phyloP scores from a whole-genome alignment of 2,888 invertebrate species.

The Xylophagus ater region DNA sequence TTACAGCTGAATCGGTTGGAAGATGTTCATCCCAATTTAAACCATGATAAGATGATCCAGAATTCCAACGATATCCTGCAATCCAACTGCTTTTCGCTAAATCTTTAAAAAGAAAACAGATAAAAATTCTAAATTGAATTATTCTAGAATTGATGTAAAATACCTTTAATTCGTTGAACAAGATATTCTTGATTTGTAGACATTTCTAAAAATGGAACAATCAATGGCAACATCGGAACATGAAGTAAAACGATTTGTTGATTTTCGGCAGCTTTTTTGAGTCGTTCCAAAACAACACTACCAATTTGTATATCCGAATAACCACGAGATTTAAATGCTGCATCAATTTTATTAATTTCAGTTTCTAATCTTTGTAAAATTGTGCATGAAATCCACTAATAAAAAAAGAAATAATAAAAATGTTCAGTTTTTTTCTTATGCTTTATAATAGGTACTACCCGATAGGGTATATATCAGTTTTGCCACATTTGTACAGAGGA shows the following conservation, averaged over 20 bases:
- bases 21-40: constrained; percentile 71
- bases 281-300: constrained; percentile 57
- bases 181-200: constrained; percentile 78
- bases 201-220: constrained; percentile 72
- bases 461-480: no score
- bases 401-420: constrained; percentile 21
- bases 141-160: background rate
- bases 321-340: constrained; percentile 57
- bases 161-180: constrained; percentile 59
- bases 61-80: constrained; percentile 80
- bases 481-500: no score
- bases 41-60: constrained; percentile 60
- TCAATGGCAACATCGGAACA: constrained; percentile 38
- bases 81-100: constrained; percentile 76
- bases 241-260: constrained; percentile 34
- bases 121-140: background rate
- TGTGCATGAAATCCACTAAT: constrained; percentile 78
- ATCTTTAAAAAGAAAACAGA: constrained; percentile 37
- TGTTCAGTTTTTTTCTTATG: no score
- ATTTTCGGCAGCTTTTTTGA: constrained; percentile 59
- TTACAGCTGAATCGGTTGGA: constrained; percentile 78
- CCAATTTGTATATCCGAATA: constrained; percentile 55
- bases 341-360: constrained; percentile 64
- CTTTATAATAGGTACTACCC: no score
- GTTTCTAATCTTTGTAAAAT: constrained; percentile 62